Evolutionary conservation across 2,797 vertebrate species (phyloP), one percentile per base, ranked within the genome.

Genomic region (Chloroceryle amazona): DNA sequence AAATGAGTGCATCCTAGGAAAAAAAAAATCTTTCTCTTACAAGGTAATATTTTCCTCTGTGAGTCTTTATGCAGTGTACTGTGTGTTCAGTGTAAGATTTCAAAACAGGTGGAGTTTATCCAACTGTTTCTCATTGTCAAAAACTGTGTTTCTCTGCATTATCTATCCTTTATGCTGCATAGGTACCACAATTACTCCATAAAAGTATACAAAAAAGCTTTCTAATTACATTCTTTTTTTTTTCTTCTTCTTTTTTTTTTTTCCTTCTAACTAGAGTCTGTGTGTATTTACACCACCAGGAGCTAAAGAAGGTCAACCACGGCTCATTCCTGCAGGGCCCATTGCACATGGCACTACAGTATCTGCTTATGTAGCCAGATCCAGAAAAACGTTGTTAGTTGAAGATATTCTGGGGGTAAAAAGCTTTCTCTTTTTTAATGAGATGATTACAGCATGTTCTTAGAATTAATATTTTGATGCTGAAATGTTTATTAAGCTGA

Each of bases 341-440:
- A 99, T 99, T 67, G 98, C 98, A 68, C 99, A 99, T 94, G 99
- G 99, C 95, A 99, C 99, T 88, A 99, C 99, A 91, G 98, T 99
- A 94, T 99, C 99, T 95, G 99, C 99, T 95, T 99, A 99, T 62
- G 99, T 99, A 98, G 99, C 99, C 98, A 99, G 99, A 98, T 99
- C 99, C 94, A 98, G 98, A 96, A 99, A 99, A 98, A 99, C 99
- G 22, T 93, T 99, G 96, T 98, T 99, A 63, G 99, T 99, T 91
- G 99, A 99, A 95, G 99, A 99, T 98, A 98, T 99, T 97, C 98
- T 99, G 83, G 99, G 99, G 99, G 99, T 99, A 98, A 98, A 98
- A 91, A 44, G 4, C 54, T 88, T 84, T 92, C 31, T 79, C 12
- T 61, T 86, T 71, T 68, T 52, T 80, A 35, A 54, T 65, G 21